Evolutionary conservation across 2,888 invertebrate genomes (phyloP).

Genomic region (Agrotis puta): DNA sequence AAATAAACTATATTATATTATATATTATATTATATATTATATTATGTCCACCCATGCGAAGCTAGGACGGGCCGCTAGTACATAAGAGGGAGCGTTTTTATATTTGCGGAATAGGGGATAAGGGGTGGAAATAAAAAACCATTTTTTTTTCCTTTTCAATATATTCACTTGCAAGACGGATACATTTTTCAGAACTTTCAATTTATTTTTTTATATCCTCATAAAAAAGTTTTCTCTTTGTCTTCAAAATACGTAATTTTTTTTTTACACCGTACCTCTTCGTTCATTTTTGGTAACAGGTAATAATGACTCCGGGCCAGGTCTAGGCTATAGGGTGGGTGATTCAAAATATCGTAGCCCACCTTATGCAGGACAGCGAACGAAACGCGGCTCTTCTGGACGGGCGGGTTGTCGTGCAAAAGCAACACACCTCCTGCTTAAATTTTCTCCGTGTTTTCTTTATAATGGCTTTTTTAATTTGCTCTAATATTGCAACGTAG

Average conservation of each 20-base stretch:
- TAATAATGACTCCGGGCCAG: background rate
- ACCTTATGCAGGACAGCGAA: background rate
- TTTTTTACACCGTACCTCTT: constrained; percentile 2
- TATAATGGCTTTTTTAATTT: background rate
- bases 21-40: too few relatives aligned
- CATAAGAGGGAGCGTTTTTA: too few relatives aligned
- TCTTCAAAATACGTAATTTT: constrained; percentile 1
- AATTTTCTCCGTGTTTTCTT: constrained; percentile 8
- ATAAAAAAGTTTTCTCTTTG: constrained; percentile 6
- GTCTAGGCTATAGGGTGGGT: constrained; percentile 7
- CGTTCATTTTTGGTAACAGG: constrained; percentile 6
- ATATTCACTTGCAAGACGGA: too few relatives aligned
- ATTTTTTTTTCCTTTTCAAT: too few relatives aligned
- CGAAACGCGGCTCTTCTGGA: constrained; percentile 2
- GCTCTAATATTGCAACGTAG: constrained; percentile 1
- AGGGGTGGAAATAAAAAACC: too few relatives aligned
- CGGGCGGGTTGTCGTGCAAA: constrained; percentile 16
- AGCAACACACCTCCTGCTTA: background rate
- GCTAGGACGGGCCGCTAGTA: too few relatives aligned
- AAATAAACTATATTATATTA: too few relatives aligned
- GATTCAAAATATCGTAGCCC: background rate
- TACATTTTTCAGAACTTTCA: too few relatives aligned
- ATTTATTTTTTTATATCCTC: constrained; percentile 1
- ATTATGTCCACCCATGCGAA: too few relatives aligned
- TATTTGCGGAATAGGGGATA: too few relatives aligned